These are phyloP conservation scores for Chaenogobius annularis DNA, from an alignment of 2,113 vertebrate genomes.

Conservation along the genomic window DNA sequence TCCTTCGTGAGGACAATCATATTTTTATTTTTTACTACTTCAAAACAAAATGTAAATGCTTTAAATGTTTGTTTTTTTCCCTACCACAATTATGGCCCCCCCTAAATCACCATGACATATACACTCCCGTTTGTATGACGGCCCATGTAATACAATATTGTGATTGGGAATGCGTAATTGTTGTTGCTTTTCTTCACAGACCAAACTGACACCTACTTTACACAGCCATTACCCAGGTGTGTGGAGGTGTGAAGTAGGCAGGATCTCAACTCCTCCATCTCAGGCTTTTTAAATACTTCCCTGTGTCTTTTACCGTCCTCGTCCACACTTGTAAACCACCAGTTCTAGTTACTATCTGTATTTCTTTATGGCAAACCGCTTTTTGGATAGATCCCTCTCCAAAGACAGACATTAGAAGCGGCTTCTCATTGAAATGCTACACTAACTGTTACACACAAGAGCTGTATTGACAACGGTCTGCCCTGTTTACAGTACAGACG, in stretches of 20 bases:
- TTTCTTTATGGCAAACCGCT: neutral
- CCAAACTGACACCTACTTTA: conserved; percentile 10
- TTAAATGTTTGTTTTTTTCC: too few relatives aligned
- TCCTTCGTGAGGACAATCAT: too few relatives aligned
- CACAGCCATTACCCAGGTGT: conserved; percentile 10
- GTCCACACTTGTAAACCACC: neutral
- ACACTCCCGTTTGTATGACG: too few relatives aligned
- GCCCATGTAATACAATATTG: neutral
- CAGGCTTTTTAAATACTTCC: conserved; percentile 8
- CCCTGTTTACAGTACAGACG: conserved; percentile 1
- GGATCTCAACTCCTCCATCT: conserved; percentile 8
- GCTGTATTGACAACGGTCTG: neutral
- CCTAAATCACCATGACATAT: too few relatives aligned
- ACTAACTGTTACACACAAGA: neutral
- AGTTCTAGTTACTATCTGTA: neutral
- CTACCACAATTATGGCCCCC: too few relatives aligned
- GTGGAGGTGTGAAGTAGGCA: conserved; percentile 12
- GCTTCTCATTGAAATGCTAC: neutral
- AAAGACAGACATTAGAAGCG: neutral
- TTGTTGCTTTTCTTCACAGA: conserved; percentile 5
- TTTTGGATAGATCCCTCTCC: neutral
- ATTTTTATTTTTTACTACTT: too few relatives aligned
- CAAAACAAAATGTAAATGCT: too few relatives aligned
- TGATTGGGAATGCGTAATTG: neutral
- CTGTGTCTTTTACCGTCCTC: neutral